A percentile compares a stretch with the other conserved stretches of the same genome.
phyloP scores from a whole-genome alignment of 2,888 invertebrate genomes.

The Pemphredon lugubris region DNA sequence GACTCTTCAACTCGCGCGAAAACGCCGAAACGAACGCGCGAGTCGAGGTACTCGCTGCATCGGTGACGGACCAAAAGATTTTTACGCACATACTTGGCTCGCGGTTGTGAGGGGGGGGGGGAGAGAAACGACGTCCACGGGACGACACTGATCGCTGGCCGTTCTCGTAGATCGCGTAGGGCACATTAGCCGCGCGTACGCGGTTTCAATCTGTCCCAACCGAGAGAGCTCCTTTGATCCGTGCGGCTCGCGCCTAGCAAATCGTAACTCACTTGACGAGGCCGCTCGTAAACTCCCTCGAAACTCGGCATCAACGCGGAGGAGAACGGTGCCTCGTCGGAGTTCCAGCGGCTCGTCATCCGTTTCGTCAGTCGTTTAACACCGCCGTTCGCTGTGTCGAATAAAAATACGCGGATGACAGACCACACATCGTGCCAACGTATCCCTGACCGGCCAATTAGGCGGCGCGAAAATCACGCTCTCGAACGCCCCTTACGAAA shows the following conservation, averaged over 20 bases:
- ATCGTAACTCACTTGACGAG: constrained; percentile 73
- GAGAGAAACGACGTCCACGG: constrained; percentile 13
- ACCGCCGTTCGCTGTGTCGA: constrained; percentile 75
- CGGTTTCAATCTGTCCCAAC: constrained; percentile 66
- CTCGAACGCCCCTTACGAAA: neutral
- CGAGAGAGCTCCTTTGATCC: constrained; percentile 69
- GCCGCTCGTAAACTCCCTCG: constrained; percentile 55
- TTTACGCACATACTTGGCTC: neutral
- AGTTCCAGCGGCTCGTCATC: constrained; percentile 65
- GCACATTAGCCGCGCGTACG: too few species aligned
- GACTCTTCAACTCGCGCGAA: too few species aligned
- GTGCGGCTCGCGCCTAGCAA: constrained; percentile 54
- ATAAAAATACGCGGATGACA: constrained; percentile 76
- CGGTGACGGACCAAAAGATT: neutral
- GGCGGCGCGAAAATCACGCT: constrained; percentile 20
- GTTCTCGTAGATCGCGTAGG: too few species aligned
- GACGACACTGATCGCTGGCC: too few species aligned
- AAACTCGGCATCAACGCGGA: constrained; percentile 29
- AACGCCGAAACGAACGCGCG: neutral
- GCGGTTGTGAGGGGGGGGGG: neutral
- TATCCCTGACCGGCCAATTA: constrained; percentile 45
- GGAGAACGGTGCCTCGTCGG: neutral
- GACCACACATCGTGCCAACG: constrained; percentile 74
- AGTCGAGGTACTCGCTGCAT: neutral
- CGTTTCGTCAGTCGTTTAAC: constrained; percentile 79